These are phyloP conservation scores for Cheilinus undulatus DNA, from an alignment of 2,113 vertebrate species.

Conservation along the genomic window DNA sequence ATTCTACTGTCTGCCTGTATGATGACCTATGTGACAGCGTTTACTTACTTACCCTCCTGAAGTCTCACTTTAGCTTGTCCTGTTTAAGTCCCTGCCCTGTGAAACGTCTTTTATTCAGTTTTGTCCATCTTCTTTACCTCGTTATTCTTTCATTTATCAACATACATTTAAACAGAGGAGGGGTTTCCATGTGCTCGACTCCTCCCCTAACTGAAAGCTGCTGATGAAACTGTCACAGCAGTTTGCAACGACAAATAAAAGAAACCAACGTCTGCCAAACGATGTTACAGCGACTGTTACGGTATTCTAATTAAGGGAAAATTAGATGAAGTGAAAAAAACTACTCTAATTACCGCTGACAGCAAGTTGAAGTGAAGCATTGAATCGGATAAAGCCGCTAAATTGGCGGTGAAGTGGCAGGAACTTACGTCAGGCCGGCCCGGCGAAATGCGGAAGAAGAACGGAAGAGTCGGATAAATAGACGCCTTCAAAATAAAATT, in stretches of 20 bases:
- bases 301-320: too few species aligned
- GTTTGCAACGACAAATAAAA: background rate
- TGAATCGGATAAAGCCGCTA: too few species aligned
- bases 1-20: background rate
- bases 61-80: conserved; percentile 1
- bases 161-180: background rate
- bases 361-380: background rate
- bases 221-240: conserved; percentile 51
- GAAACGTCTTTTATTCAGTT: conserved; percentile 21
- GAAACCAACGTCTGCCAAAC: background rate
- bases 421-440: conserved; percentile 26
- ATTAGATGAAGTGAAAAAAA: too few species aligned
- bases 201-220: conserved; percentile 45
- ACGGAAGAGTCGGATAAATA: background rate
- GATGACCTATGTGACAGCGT: background rate
- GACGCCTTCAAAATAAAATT: conserved; percentile 36
- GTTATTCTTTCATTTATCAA: conserved; percentile 18
- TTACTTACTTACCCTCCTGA: conserved; percentile 34
- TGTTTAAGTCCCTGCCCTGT: background rate
- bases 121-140: conserved; percentile 15
- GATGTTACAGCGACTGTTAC: background rate
- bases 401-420: conserved; percentile 41
- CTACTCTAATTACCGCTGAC: background rate
- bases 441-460: conserved; percentile 27
- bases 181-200: conserved; percentile 21